phyloP scores from a whole-genome alignment of 1,140 invertebrate genomes.

The Cherax quadricarinatus region DNA sequence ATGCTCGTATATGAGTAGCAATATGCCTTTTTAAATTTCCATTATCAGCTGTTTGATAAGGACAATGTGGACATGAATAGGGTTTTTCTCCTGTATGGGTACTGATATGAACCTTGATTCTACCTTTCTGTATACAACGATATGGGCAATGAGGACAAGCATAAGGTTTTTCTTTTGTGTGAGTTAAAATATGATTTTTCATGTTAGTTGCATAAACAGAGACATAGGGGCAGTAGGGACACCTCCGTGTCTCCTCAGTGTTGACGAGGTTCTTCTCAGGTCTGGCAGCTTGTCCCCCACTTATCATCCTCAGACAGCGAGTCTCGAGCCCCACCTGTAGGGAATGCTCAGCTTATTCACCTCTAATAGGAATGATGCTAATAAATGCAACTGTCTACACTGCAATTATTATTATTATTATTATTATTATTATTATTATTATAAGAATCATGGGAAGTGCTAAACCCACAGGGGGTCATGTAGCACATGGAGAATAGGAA shows the following conservation, averaged over 20 bases:
- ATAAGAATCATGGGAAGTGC: too few species aligned
- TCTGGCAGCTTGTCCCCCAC: not conserved
- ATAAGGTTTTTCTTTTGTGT: conserved; percentile 37
- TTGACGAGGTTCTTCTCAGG: conserved; percentile 16
- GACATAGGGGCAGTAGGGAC: conserved; percentile 36
- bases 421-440: too few species aligned
- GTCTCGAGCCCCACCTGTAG: conserved; percentile 27
- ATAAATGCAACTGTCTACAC: not conserved
- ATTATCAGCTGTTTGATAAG: conserved; percentile 29
- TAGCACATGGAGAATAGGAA: too few species aligned
- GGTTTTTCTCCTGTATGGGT: conserved; percentile 2
- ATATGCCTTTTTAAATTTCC: conserved; percentile 38
- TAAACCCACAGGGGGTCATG: too few species aligned
- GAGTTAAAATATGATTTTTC: conserved; percentile 29
- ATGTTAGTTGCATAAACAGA: conserved; percentile 20
- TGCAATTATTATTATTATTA: too few species aligned
- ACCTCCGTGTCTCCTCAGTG: conserved; percentile 21
- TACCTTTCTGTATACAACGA: conserved; percentile 17
- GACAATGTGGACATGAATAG: not conserved
- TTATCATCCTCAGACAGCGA: conserved; percentile 9
- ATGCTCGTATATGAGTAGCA: conserved; percentile 19
- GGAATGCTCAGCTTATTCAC: conserved; percentile 35
- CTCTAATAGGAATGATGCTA: not conserved
- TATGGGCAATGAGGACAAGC: conserved; percentile 19
- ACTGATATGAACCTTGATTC: conserved; percentile 19